These are phyloP conservation scores for Loripinus fragilis DNA, from an alignment of 2,888 invertebrate genomes.

Conservation along the genomic window DNA sequence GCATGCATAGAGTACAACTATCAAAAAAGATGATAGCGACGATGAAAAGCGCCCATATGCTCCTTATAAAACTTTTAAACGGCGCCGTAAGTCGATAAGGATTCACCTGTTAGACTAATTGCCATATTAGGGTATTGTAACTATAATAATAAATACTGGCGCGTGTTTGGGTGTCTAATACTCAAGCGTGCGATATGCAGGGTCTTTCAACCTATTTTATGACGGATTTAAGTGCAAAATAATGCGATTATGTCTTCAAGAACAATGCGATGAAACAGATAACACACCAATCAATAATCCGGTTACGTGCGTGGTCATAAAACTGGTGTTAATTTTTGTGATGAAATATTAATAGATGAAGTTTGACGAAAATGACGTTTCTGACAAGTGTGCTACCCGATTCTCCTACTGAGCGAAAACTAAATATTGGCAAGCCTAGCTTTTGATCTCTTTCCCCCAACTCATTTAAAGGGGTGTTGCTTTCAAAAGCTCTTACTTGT, in stretches of 20 bases:
- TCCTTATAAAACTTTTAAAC: conserved; percentile 19
- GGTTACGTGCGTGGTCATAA: conserved; percentile 16
- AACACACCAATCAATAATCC: background rate
- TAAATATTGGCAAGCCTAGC: too few species aligned
- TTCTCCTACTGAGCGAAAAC: too few species aligned
- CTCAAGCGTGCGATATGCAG: conserved; percentile 11
- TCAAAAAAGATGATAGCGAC: background rate
- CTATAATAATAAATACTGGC: conserved; percentile 10
- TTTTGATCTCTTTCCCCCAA: too few species aligned
- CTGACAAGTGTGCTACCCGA: too few species aligned
- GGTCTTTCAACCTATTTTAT: conserved; percentile 17
- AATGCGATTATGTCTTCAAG: conserved; percentile 17
- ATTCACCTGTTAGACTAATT: conserved; percentile 20
- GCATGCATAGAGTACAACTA: background rate
- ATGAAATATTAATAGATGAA: conserved; percentile 25
- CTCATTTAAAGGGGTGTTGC: too few species aligned
- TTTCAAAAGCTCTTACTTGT: too few species aligned
- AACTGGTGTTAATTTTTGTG: conserved; percentile 40
- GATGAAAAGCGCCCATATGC: conserved; percentile 2
- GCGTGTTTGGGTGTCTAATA: conserved; percentile 12
- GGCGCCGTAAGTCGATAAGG: background rate
- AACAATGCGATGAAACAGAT: conserved; percentile 18
- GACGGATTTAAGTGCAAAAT: conserved; percentile 6
- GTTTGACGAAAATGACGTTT: background rate
- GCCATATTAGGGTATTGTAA: conserved; percentile 8